These are phyloP conservation scores for Gymnothorax reevesii DNA, from an alignment of 2,797 vertebrate genomes.

Conservation along the genomic window DNA sequence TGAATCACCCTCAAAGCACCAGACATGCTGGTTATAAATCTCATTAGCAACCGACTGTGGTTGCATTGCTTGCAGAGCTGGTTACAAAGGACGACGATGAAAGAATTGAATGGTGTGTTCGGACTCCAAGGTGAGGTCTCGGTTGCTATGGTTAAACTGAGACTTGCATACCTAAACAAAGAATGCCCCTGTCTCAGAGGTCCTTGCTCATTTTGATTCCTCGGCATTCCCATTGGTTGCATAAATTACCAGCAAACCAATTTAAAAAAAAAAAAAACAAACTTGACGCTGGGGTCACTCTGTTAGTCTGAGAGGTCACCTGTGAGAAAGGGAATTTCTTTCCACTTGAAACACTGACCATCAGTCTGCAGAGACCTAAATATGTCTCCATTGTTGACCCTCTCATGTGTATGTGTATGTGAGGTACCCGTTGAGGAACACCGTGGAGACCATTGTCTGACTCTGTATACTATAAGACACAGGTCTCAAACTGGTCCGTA, in stretches of 20 bases:
- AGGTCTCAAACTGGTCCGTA: too few relatives aligned
- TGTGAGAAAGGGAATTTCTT: neutral
- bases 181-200: neutral
- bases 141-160: neutral
- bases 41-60: neutral
- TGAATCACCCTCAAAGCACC: neutral
- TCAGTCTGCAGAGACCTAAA: neutral
- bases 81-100: neutral
- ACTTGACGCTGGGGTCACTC: neutral
- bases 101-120: neutral
- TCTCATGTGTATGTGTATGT: neutral
- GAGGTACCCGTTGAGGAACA: neutral
- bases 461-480: neutral
- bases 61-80: neutral
- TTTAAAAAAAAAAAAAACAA: too few relatives aligned
- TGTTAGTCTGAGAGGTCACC: constrained; percentile 7
- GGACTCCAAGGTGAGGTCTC: constrained; percentile 13
- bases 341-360: neutral
- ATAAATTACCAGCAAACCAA: neutral
- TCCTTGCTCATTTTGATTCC: neutral
- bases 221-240: constrained; percentile 7
- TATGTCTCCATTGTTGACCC: neutral
- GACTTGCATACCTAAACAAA: neutral
- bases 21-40: neutral
- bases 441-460: too few relatives aligned